phyloP scores from a whole-genome alignment of 1,140 invertebrate species.

The Carcinoscorpius rotundicauda region DNA sequence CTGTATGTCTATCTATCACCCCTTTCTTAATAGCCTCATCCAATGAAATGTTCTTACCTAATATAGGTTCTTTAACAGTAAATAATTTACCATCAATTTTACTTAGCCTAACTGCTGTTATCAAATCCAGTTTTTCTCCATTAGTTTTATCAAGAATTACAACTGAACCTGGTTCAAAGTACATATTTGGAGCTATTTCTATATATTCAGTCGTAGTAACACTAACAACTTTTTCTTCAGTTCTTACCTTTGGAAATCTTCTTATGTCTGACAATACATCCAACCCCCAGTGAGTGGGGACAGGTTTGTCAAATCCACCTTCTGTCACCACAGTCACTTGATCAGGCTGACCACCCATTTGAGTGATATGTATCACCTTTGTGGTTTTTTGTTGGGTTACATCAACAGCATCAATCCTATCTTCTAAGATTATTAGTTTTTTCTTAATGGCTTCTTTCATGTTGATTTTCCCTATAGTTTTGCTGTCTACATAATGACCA shows the following conservation, averaged over 20 bases:
- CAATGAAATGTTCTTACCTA: slow-evolving; percentile 52
- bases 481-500: slow-evolving; percentile 62
- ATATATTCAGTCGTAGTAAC: neutral
- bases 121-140: neutral
- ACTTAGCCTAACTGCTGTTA: neutral
- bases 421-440: slow-evolving; percentile 52
- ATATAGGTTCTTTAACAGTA: slow-evolving; percentile 41
- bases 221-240: neutral
- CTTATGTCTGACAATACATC: neutral
- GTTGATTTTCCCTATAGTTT: slow-evolving; percentile 61
- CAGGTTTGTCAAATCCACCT: neutral
- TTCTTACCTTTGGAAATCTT: neutral
- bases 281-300: neutral
- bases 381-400: neutral
- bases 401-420: slow-evolving; percentile 1
- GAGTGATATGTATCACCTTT: neutral
- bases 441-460: slow-evolving; percentile 64
- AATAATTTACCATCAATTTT: slow-evolving; percentile 37
- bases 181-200: slow-evolving; percentile 2
- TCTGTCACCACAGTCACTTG: neutral
- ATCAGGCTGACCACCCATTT: neutral
- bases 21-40: slow-evolving; percentile 63
- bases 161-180: neutral
- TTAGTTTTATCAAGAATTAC: neutral
- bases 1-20: slow-evolving; percentile 56